phyloP scores from a whole-genome alignment of 2,797 vertebrate genomes.

The Phyllotis vaccarum region DNA sequence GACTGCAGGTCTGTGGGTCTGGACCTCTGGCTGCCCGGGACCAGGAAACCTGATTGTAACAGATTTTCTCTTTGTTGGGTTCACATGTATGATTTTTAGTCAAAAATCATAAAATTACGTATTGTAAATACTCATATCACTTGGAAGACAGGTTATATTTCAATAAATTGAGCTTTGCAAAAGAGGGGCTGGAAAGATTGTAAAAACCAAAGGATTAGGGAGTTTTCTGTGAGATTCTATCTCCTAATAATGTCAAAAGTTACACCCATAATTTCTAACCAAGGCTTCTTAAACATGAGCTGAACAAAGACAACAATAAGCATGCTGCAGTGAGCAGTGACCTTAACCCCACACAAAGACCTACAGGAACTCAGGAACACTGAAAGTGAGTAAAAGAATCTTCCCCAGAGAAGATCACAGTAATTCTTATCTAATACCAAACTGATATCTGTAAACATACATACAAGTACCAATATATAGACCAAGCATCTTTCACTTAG shows the following conservation, averaged over 20 bases:
- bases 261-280: background rate
- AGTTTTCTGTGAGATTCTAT: background rate
- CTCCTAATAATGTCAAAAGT: background rate
- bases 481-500: background rate
- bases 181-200: background rate
- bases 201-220: background rate
- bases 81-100: background rate
- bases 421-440: background rate
- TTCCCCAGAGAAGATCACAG: background rate
- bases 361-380: background rate
- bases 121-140: background rate
- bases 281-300: background rate
- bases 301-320: background rate
- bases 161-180: background rate
- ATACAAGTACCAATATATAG: background rate
- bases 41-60: too few species aligned
- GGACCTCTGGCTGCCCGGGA: too few species aligned
- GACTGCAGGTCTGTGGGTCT: too few species aligned
- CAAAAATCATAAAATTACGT: background rate
- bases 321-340: background rate
- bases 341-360: background rate
- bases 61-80: background rate
- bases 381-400: background rate
- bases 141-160: background rate
- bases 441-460: too few species aligned